Evolutionary conservation across 2,113 vertebrate genomes (phyloP).

Genomic region (Prinia subflava): DNA sequence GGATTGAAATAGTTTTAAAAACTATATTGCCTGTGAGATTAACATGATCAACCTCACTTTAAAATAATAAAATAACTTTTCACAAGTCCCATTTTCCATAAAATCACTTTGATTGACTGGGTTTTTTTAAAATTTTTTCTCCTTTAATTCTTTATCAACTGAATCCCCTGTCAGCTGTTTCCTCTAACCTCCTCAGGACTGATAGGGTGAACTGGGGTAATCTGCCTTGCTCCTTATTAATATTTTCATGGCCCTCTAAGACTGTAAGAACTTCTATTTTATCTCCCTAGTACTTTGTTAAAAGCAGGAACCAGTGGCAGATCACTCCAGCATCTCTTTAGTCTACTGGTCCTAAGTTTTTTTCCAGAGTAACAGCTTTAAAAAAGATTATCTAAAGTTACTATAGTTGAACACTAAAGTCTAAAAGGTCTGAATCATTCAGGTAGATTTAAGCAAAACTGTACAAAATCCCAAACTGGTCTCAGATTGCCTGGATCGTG

Average conservation of each 20-base stretch:
- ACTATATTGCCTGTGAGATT: neutral
- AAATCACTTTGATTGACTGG: neutral
- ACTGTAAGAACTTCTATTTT: neutral
- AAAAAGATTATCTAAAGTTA: neutral
- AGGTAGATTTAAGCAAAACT: neutral
- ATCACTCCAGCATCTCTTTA: neutral
- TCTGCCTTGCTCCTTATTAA: neutral
- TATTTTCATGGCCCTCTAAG: neutral
- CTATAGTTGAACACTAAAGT: neutral
- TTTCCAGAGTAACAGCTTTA: neutral
- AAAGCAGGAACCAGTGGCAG: neutral
- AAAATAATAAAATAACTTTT: neutral
- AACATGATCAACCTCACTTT: neutral
- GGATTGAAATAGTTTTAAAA: neutral
- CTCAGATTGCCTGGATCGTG: neutral
- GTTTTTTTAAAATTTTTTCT: neutral
- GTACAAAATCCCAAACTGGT: neutral
- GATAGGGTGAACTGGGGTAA: neutral
- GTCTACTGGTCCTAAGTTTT: neutral
- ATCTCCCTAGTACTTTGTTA: neutral
- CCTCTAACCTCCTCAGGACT: neutral
- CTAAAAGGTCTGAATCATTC: neutral
- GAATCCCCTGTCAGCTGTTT: neutral
- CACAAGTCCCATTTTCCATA: neutral
- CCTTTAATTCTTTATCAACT: neutral